Base-by-base conservation (phyloP, 2,888 invertebrate species). In the Eristalis pertinax region DNA sequence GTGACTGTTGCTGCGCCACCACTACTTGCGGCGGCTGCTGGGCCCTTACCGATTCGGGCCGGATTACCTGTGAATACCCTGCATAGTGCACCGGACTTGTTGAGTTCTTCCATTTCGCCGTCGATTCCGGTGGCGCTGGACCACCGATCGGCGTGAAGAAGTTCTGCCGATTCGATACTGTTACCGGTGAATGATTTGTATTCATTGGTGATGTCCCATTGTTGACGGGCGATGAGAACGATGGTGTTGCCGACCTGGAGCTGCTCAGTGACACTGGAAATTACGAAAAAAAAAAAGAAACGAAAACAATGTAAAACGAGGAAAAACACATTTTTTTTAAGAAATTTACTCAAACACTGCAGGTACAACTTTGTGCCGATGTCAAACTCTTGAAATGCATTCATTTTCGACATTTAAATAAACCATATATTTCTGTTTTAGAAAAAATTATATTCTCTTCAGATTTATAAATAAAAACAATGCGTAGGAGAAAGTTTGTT, bases 241-340 rank as follows among this genome's bases (percentile, higher is more conserved):
- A 97, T 67, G 98, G 98, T 69, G 98, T 98, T 73, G 97, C 98
- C 58, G 98, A 98, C 84, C 98, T 95, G 19, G 98, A 98, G 92
- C 98, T 98, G 90, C 98, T 97, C 90, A 99, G 94, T 15, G 98
- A 98, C 90, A 98, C 98, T 97, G 93, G 4, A 93, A 19, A 50
- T 7, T 87, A 26, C 63, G n/a, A n/a, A n/a, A n/a, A n/a, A n/a
- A n/a, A n/a, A 69, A 90, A 89, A 89, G 88, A 64, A 60, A 70
- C 24, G 77, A 13, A 62, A 79, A 67, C n/a, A 69, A 60, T 13
- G 56, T 77, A 85, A 50, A 60, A 64, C 2, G 22, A 8, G 7
- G 64, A 74, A 29, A 4, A 15, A 7, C 5, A 43, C 32, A 32
- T 32, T 32, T 8, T 43, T n/a, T 19, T 19, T 1, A 4, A 41